phyloP scores from a whole-genome alignment of 2,797 vertebrate genomes.

The Falco columbarius region DNA sequence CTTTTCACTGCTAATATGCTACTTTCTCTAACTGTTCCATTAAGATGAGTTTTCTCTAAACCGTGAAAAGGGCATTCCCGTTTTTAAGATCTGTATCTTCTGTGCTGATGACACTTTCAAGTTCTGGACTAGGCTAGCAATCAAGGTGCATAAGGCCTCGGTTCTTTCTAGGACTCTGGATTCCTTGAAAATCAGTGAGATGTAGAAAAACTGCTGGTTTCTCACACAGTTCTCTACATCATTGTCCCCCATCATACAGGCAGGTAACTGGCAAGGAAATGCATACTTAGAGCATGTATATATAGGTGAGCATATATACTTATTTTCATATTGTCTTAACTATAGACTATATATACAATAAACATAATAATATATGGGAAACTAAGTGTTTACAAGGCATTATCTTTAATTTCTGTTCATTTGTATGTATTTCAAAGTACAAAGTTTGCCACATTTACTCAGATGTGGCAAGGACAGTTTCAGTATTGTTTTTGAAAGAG shows the following conservation, averaged over 20 bases:
- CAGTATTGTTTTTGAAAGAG: neutral
- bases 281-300: neutral
- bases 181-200: neutral
- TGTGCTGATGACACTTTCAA: neutral
- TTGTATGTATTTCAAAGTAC: neutral
- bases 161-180: neutral
- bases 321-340: neutral
- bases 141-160: neutral
- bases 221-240: neutral
- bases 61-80: neutral
- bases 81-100: neutral
- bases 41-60: neutral
- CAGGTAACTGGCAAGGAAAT: neutral
- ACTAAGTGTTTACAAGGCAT: neutral
- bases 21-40: neutral
- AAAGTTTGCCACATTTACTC: neutral
- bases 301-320: neutral
- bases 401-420: neutral
- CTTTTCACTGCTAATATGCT: neutral
- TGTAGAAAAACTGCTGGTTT: neutral
- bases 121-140: neutral
- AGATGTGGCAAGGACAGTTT: neutral
- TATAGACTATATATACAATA: neutral
- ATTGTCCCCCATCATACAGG: too few relatives aligned
- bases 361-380: neutral